Percentiles rank a stretch among this genome's conserved stretches.
These are phyloP conservation scores for Psammodynastes pulverulentus DNA, from an alignment of 2,113 vertebrate genomes.

Conservation along the genomic window DNA sequence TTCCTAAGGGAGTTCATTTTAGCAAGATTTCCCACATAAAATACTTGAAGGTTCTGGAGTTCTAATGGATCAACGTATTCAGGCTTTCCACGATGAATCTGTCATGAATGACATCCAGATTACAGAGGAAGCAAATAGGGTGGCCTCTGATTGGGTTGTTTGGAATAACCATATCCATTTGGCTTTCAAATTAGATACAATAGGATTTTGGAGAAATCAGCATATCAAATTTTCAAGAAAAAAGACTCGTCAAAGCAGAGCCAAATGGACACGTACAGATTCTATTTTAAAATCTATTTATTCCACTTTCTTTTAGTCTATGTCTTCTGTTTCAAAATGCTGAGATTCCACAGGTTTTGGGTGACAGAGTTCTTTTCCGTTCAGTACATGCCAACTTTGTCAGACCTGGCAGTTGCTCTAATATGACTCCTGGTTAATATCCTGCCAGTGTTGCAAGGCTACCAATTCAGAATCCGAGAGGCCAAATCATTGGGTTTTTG, in stretches of 20 bases:
- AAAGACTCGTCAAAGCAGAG: neutral
- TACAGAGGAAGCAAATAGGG: neutral
- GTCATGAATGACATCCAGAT: neutral
- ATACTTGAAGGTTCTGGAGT: constrained; percentile 17
- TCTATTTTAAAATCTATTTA: neutral
- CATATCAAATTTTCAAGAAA: neutral
- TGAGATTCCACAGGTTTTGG: neutral
- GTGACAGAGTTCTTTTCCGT: neutral
- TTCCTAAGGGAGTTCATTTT: constrained; percentile 19
- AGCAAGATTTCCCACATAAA: constrained; percentile 19
- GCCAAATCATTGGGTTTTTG: neutral
- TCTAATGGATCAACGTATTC: constrained; percentile 27
- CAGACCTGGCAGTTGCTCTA: neutral
- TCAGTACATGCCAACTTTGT: neutral
- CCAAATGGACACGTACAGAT: neutral
- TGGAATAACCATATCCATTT: neutral
- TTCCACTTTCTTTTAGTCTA: neutral
- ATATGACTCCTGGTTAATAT: neutral
- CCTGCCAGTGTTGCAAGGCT: neutral
- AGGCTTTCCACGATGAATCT: constrained; percentile 30
- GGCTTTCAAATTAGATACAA: neutral
- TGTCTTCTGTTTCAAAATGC: neutral
- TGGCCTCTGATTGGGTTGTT: neutral
- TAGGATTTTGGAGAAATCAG: neutral
- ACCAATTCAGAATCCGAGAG: neutral